Conservation (phyloP, 2,888 invertebrate species). For the Chrysina gloriosa region DNA sequence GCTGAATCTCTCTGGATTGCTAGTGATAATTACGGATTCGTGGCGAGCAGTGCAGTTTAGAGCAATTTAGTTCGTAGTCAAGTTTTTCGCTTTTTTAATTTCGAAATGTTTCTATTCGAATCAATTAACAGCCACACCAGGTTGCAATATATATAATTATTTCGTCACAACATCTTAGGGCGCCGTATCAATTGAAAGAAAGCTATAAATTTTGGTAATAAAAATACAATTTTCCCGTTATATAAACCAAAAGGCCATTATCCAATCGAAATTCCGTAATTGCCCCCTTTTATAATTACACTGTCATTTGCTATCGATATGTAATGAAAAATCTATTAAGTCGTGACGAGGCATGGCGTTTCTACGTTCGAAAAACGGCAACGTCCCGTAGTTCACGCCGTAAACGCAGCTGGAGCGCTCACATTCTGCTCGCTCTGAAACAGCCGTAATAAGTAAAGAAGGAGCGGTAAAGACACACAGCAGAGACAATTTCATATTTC, state of each 20-base stretch:
- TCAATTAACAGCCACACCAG: too few relatives aligned
- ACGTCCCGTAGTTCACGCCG: slow-evolving; percentile 25
- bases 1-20: too few relatives aligned
- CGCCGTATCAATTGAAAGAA: too few relatives aligned
- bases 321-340: slow-evolving; percentile 26
- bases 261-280: not conserved
- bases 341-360: slow-evolving; percentile 23
- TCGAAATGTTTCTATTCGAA: too few relatives aligned
- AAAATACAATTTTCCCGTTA: not conserved
- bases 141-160: too few relatives aligned
- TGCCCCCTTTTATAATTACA: not conserved
- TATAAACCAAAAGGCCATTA: not conserved
- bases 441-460: slow-evolving; percentile 34
- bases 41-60: too few relatives aligned
- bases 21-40: too few relatives aligned
- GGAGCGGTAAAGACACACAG: slow-evolving; percentile 34
- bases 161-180: too few relatives aligned
- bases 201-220: not conserved
- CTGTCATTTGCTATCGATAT: not conserved
- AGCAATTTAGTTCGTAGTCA: too few relatives aligned
- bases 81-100: too few relatives aligned
- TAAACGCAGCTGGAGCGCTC: slow-evolving; percentile 29
- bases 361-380: slow-evolving; percentile 14
- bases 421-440: slow-evolving; percentile 16
- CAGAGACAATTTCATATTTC: slow-evolving; percentile 45